Evolutionary conservation across 1,140 invertebrate species (phyloP).

Genomic region (Hycleus cichorii): DNA sequence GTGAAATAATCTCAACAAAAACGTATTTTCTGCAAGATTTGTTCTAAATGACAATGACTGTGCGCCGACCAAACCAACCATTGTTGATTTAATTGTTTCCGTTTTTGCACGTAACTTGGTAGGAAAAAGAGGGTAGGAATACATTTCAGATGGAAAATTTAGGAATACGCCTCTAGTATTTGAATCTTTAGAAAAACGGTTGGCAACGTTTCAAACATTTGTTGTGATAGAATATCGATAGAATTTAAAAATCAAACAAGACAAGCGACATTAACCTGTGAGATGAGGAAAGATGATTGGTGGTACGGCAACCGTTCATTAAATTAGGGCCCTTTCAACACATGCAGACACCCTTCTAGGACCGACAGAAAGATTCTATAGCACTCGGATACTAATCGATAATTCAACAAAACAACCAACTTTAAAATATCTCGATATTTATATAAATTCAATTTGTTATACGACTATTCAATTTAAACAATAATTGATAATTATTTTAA

Average conservation of each 20-base stretch:
- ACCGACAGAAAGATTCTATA: no score
- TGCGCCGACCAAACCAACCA: constrained; percentile 38
- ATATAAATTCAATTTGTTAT: no score
- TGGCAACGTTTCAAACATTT: no score
- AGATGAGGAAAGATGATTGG: constrained; percentile 4
- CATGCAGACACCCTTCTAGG: constrained; percentile 20
- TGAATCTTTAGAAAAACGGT: no score
- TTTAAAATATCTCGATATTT: no score
- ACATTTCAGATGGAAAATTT: neutral
- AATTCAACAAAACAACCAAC: no score
- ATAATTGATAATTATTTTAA: no score
- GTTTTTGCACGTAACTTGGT: constrained; percentile 37
- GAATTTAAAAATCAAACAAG: neutral
- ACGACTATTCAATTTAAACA: no score
- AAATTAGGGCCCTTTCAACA: constrained; percentile 25
- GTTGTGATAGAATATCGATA: no score
- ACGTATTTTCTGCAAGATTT: constrained; percentile 42
- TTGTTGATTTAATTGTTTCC: constrained; percentile 44
- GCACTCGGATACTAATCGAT: no score
- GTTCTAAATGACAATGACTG: constrained; percentile 31
- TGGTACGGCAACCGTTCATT: constrained; percentile 19
- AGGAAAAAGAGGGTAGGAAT: constrained; percentile 27
- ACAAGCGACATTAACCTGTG: neutral
- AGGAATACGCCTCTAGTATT: no score
- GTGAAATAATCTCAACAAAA: constrained; percentile 38